Evolutionary conservation across 2,113 vertebrate genomes (phyloP).

Genomic region (Zosterops lateralis): DNA sequence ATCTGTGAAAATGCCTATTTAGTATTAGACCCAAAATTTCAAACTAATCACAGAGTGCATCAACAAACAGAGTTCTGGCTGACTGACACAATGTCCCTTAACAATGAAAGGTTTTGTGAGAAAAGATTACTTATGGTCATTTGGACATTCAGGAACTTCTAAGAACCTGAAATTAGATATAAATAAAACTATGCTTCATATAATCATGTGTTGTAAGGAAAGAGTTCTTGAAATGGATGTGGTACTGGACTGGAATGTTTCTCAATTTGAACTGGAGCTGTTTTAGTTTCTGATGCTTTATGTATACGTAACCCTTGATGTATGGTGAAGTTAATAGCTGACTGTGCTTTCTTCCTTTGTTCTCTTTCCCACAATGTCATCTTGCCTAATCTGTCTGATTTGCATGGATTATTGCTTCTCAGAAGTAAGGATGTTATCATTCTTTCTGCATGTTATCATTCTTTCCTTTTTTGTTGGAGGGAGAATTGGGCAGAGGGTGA

Average conservation of each 20-base stretch:
- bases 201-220: neutral
- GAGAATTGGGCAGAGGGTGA: neutral
- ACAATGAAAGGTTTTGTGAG: neutral
- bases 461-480: neutral
- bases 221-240: neutral
- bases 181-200: neutral
- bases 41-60: neutral
- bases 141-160: neutral
- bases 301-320: neutral
- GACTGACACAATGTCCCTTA: neutral
- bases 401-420: neutral
- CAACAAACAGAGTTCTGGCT: neutral
- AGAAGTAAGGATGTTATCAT: neutral
- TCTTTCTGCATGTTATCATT: fast-evolving
- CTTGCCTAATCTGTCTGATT: neutral
- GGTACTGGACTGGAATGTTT: neutral
- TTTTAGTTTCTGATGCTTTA: neutral
- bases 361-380: neutral
- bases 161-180: neutral
- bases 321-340: neutral
- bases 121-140: neutral
- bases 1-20: neutral
- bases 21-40: neutral
- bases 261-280: neutral
- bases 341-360: neutral